Base-by-base conservation (phyloP, 1,140 invertebrate genomes). In the Ptiloglossa arizonensis region DNA sequence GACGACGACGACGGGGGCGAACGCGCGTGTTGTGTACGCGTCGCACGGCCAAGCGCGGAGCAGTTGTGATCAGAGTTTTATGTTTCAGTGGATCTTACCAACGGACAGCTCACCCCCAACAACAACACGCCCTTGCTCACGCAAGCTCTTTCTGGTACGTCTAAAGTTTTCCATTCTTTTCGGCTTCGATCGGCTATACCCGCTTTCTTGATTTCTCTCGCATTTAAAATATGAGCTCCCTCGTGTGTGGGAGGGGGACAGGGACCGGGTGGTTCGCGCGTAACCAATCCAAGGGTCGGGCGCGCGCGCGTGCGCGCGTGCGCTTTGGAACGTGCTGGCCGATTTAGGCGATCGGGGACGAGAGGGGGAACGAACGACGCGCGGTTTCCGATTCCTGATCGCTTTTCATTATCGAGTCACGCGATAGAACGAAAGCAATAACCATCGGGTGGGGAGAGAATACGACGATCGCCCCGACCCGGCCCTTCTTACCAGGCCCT, bases 91-190 rank as follows among this genome's bases (percentile, higher is more conserved):
- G 97, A 98, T 94, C 95, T 98, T 93, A 97, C 96, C 93, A 98
- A 97, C 93, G 97, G 97, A 93, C 97, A 97, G 94, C 95, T 97
- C 91, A 98, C 97, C 91, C 97, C 97, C 90, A 97, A 97, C 95
- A 97, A 97, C 96, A 97, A 97, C 93, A 97, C 96, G 91, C 97
- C 97, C 90, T 95, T 98, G 92, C 96, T 98, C 93, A 97, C 97
- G 92, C 97, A 98, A 94, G 97, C 97, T 88, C 95, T 98, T 92
- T 98, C 97, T 97, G 97, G 97, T 98, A 96, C 94, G 92, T 92
- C 87, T 60, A 44, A 85, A 52, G 32, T 44, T 81, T 78, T 68
- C 69, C 56, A 19, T 73, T 74, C 63, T 84, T 46, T 67, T 73
- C 50, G 62, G 62, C 67, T 83, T 73, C 59, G 60, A 69, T 80